A percentile compares a stretch with the other conserved stretches of the same genome.
phyloP scores from a whole-genome alignment of 1,140 invertebrate genomes.

The Diploscapter pachys region DNA sequence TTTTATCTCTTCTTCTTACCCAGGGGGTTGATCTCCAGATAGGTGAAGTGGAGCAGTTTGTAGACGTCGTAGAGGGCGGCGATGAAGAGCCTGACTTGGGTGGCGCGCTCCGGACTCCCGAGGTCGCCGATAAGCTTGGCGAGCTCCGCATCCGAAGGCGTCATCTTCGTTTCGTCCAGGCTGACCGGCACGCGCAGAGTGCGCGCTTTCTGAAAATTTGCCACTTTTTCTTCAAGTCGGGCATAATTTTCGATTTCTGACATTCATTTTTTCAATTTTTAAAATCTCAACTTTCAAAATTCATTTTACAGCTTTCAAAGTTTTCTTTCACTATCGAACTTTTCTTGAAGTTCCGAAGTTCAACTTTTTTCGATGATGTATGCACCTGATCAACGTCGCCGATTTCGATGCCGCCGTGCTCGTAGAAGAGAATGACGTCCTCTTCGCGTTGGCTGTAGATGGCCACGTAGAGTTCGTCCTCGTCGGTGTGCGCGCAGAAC shows the following conservation, averaged over 20 bases:
- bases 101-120: constrained; percentile 31
- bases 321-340: background rate
- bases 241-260: background rate
- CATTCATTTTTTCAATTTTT: background rate
- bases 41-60: constrained; percentile 91
- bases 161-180: constrained; percentile 47
- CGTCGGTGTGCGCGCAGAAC: constrained; percentile 82
- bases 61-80: constrained; percentile 80
- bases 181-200: constrained; percentile 40
- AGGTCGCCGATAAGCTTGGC: constrained; percentile 46
- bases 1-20: constrained; percentile 61
- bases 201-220: constrained; percentile 32
- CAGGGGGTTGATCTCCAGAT: constrained; percentile 96
- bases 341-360: background rate
- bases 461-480: constrained; percentile 94
- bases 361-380: constrained; percentile 65
- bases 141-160: constrained; percentile 38
- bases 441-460: constrained; percentile 87
- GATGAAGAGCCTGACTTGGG: constrained; percentile 71
- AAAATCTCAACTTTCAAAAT: background rate
- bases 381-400: constrained; percentile 82
- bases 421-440: constrained; percentile 94
- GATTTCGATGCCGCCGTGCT: constrained; percentile 94
- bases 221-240: background rate
- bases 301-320: background rate